Base-by-base conservation (phyloP, 2,797 vertebrate genomes). In the Crax fasciolata region DNA sequence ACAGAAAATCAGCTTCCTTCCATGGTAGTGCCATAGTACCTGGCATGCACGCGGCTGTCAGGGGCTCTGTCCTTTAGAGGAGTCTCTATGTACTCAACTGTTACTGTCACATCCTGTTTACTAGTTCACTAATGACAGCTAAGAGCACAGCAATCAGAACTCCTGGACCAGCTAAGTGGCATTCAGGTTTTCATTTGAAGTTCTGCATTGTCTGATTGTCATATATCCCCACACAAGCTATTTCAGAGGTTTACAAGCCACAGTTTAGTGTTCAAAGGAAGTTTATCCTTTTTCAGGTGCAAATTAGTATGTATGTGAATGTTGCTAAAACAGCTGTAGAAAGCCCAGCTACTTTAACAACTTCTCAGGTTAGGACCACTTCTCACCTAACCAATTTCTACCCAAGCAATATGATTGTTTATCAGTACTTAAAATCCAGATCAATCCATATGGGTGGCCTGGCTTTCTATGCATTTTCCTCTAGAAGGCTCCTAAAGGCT, bases 1-100 rank as follows among this genome's bases (percentile, higher is more conserved):
- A 13, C 17, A 39, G 43, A 61, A 61, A 30, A 38, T 13, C 2
- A 14, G 23, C 18, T 79, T 57, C 57, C 51, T 52, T 54, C 30
- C 65, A 17, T 49, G 17, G 6, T 15, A 35, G 63, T n/a, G 23
- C 52, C 38, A 23, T 11, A 23, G 21, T 8, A 10, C 6, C 39
- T 48, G 59, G 25, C 10, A 4, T 1, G 10, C 20, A 6, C 4
- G 1, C 27, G 3, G 39, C 30, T 54, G 27, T 38, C 3, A 1
- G 5, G 49, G 32, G 24, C 62, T 57, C 41, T 18, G 25, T 18
- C 46, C n/a, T 67, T 43, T 4, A n/a, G 18, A 62, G 32, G 28
- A 20, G 14, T 12, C 6, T 24, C 63, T 46, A 2, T 0, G 7
- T 23, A 21, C 44, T n/a, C n/a, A 7, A 1, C 35, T 65, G 27